Evolutionary conservation across 2,797 vertebrate genomes (phyloP), one percentile per base, ranked within the genome.

Genomic region (Craterocephalus amniculus): DNA sequence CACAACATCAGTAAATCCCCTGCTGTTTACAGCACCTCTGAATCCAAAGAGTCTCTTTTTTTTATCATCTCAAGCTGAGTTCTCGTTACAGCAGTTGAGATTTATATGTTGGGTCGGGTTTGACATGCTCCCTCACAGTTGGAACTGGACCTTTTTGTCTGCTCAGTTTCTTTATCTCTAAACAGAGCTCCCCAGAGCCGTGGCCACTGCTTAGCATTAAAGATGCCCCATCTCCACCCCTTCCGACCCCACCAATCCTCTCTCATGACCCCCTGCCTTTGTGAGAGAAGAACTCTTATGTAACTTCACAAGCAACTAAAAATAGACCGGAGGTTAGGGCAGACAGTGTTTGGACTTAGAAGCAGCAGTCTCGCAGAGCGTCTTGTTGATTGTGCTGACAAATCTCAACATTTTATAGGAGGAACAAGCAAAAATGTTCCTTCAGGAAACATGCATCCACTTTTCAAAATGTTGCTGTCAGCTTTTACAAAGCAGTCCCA

Each of bases 241-340:
- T 58, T 32, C 38, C 26, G 24, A 72, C 72, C 72, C 74, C 48
- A 54, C 80, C 64, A 70, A 74, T 72, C 72, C 79, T 70, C 80
- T 77, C 83, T 76, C 83, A 80, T 78, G 82, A 90, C 86, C 87
- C 87, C 79, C 75, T 59, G 83, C 80, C 74, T 84, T 81, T 85
- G 84, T 89, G 77, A 49, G 79, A 64, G 63, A 67, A 66, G 77
- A 76, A 78, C 83, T 74, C 75, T 92, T 92, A 91, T 86, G 85
- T 86, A 88, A 88, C 87, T 86, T 88, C 64, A 83, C 32, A 0
- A 81, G 72, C 45, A 58, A 38, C 83, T 89, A 88, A 90, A 92
- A 91, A 91, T 90, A 93, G 87, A 54, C 62, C 45, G 32, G 78
- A 72, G 78, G 79, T 84, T 62, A 70, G 55, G 58, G 56, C 58